Evolutionary conservation across 2,113 vertebrate genomes (phyloP), one percentile per base, ranked within the genome.

Genomic region (Leiothrix lutea): DNA sequence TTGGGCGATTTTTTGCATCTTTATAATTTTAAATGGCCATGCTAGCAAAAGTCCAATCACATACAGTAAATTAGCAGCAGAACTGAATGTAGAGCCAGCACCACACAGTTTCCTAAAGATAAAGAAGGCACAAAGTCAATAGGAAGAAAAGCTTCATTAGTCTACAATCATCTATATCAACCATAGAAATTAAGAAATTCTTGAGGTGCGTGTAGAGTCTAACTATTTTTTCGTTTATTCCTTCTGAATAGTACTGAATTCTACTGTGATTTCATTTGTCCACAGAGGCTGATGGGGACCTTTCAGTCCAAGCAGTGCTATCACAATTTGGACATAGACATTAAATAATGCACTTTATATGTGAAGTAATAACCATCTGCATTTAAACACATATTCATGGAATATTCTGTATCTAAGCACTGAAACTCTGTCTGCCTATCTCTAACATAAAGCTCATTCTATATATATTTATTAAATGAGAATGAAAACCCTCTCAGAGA

Each of bases 1-100:
- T 29, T 65, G 9, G 1, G 11, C 35, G 10, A 0, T 1, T 45
- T n/a, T 47, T 61, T 33, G 3, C 38, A 58, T 48, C 0, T 24
- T 50, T 90, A 56, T 36, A 3, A 53, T 61, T 90, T 88, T 65
- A 61, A 65, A 48, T 31, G 8, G 1, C 16, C 12, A 6, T 33
- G 7, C 3, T 26, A 45, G 6, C 48, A 31, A 60, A 75, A 44
- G 14, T 86, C 21, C 13, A 36, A 14, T 45, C 5, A 1, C 5
- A 35, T 19, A 53, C 2, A 42, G 8, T 12, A 67, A 61, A 16
- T 38, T 44, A 73, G 12, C 9, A 57, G 25, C 62, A 66, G 36
- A 72, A 2, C 2, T 48, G 13, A 77, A 60, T 28, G 16, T 47
- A 78, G 24, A 94, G 44, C 2, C 6, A 81, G 6, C 3, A 40